Conservation (phyloP, 53 echinoderm and acorn worm genomes). For the Crossaster papposus region DNA sequence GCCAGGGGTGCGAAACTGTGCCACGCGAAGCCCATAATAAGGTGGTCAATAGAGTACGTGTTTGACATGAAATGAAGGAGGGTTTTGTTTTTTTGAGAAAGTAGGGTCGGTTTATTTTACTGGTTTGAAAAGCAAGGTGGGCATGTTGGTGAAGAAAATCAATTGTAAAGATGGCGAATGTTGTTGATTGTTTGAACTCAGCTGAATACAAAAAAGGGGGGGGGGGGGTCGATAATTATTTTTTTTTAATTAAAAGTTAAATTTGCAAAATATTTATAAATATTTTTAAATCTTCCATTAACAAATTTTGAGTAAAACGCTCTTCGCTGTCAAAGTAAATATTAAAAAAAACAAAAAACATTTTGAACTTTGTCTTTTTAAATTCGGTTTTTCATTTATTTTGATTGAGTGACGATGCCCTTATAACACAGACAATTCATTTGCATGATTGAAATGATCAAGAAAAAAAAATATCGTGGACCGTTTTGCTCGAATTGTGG, state of each 20-base stretch:
- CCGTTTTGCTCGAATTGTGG: background rate
- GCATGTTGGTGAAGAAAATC: background rate
- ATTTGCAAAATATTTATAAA: too few species aligned
- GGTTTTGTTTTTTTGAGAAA: background rate
- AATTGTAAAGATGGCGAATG: too few species aligned
- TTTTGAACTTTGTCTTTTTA: background rate
- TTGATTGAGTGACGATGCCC: background rate
- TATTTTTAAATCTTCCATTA: too few species aligned
- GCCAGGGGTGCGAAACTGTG: background rate
- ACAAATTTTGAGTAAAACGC: too few species aligned
- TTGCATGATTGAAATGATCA: background rate
- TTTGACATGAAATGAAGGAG: background rate
- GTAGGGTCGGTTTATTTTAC: background rate
- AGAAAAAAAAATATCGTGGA: background rate
- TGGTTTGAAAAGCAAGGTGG: background rate
- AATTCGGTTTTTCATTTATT: background rate
- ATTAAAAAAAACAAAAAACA: too few species aligned
- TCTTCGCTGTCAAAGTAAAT: too few species aligned
- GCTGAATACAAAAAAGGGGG: background rate
- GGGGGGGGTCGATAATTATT: background rate
- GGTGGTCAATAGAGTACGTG: conserved; percentile 5
- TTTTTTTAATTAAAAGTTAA: too few species aligned
- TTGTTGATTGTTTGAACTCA: background rate
- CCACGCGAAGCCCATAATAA: background rate
- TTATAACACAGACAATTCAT: background rate